Percentiles rank a stretch among this genome's conserved stretches.
Conservation (phyloP, 2,113 vertebrate genomes). For the Hippotragus niger region DNA sequence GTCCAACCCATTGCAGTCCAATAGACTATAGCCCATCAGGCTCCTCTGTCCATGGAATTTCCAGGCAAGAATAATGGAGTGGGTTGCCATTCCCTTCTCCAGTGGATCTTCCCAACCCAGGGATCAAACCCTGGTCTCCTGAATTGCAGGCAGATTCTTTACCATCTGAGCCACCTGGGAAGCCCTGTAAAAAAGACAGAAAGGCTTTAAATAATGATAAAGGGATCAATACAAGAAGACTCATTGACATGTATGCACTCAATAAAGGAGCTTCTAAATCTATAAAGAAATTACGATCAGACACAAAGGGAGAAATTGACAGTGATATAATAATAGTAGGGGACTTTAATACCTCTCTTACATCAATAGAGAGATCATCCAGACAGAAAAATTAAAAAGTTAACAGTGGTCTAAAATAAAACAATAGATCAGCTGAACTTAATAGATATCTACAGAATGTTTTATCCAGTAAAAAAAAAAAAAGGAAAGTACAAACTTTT, state of each 20-base stretch:
- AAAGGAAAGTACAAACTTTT: neutral
- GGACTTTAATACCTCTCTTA: neutral
- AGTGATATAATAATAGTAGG: neutral
- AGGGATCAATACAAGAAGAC: neutral
- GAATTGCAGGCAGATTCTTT: neutral
- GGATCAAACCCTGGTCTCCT: neutral
- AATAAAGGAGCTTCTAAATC: neutral
- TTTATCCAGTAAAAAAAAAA: neutral
- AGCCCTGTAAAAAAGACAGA: neutral
- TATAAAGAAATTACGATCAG: neutral
- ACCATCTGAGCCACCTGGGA: neutral
- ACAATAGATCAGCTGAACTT: neutral
- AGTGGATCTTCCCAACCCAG: neutral
- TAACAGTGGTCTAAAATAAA: neutral
- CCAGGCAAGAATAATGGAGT: neutral
- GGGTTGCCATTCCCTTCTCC: neutral
- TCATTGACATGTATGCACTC: neutral
- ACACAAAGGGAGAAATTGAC: neutral
- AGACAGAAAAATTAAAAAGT: neutral
- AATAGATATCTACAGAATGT: neutral
- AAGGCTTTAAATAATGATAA: neutral
- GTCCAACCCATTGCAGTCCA: accelerated
- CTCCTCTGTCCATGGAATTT: neutral
- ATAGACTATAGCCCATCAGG: neutral
- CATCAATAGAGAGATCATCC: neutral